Conservation (phyloP, 2,797 vertebrate species). For the Microchirus variegatus region DNA sequence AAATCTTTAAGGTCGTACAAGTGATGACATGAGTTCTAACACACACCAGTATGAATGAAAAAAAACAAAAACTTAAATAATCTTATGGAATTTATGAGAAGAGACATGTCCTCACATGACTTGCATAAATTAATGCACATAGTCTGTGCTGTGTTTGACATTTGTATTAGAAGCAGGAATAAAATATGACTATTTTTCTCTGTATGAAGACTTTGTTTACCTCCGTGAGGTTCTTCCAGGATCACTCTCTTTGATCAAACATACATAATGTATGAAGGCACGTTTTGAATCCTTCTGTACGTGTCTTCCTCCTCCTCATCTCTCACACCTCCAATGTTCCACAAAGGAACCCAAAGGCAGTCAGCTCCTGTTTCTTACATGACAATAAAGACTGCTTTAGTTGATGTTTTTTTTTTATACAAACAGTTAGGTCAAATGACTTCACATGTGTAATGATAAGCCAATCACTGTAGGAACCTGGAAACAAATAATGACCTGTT, state of each 20-base stretch:
- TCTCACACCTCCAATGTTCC: slow-evolving; percentile 14
- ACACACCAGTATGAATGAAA: not conserved
- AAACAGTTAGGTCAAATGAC: no score
- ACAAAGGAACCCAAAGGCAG: not conserved
- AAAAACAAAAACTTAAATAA: not conserved
- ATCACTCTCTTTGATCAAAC: slow-evolving; percentile 62
- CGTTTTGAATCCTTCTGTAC: slow-evolving; percentile 17
- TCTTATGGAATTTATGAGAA: not conserved
- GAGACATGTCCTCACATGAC: not conserved
- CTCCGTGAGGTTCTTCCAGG: not conserved
- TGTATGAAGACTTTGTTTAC: no score
- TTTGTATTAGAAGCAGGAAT: no score
- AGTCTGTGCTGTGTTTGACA: no score
- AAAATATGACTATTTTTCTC: no score
- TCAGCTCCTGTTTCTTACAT: slow-evolving; percentile 30
- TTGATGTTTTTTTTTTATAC: not conserved
- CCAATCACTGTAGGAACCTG: no score
- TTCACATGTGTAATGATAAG: no score
- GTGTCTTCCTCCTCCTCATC: slow-evolving; percentile 17
- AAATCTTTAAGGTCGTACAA: slow-evolving; percentile 44
- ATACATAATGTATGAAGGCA: slow-evolving; percentile 66
- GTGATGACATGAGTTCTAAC: slow-evolving; percentile 20
- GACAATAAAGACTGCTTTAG: not conserved
- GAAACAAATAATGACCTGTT: no score
- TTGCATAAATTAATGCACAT: no score